Evolutionary conservation across 2,797 vertebrate species (phyloP).

Genomic region (Aplochiton taeniatus): DNA sequence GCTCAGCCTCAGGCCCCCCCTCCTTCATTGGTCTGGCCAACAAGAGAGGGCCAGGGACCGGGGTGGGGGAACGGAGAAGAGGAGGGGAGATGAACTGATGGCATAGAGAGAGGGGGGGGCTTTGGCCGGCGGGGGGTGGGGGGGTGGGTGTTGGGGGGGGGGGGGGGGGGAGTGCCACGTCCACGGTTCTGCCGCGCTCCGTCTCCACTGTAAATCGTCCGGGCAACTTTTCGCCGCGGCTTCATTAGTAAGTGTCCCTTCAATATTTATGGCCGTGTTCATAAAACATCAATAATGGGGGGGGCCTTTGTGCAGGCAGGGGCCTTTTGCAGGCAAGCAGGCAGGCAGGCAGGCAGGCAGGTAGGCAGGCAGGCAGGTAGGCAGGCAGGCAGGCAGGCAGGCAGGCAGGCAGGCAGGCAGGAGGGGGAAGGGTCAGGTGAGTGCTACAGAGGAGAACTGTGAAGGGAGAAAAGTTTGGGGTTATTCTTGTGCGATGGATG

Average conservation of each 20-base stretch:
- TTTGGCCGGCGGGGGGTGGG: constrained; percentile 11
- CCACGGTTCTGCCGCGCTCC: constrained; percentile 38
- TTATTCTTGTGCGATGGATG: not conserved
- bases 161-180: not conserved
- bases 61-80: too few relatives aligned
- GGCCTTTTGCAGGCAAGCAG: constrained; percentile 40
- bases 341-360: not conserved
- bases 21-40: too few relatives aligned
- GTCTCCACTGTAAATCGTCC: constrained; percentile 53
- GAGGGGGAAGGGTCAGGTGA: constrained; percentile 49
- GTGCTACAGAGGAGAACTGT: constrained; percentile 6
- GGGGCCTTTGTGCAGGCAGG: constrained; percentile 46
- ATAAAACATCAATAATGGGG: constrained; percentile 72
- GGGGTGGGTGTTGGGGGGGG: constrained; percentile 2
- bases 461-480: not conserved
- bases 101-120: constrained; percentile 8
- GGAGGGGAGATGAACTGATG: too few relatives aligned
- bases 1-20: too few relatives aligned
- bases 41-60: too few relatives aligned
- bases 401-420: too few relatives aligned
- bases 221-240: constrained; percentile 57
- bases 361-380: not conserved
- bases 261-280: constrained; percentile 72
- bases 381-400: too few relatives aligned
- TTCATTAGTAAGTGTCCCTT: constrained; percentile 74